Evolutionary conservation across 1,140 invertebrate genomes (phyloP), one percentile per base, ranked within the genome.

Genomic region (Heliothis virescens): DNA sequence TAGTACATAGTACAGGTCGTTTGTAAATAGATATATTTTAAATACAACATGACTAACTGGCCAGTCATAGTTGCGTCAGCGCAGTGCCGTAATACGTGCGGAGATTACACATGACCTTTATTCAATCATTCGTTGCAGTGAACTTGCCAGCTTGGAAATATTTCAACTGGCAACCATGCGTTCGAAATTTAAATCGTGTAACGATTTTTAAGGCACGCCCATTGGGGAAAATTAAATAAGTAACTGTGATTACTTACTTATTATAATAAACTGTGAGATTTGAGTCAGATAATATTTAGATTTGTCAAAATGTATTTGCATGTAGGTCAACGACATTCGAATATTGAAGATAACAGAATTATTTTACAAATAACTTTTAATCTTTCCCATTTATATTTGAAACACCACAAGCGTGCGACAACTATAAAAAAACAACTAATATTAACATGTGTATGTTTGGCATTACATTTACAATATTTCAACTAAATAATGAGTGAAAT

Each of bases 11-110:
- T 53, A 71, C 67, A 71, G 48, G 67, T 71, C 67, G 29, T 71
- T 50, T 71, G 67, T 71, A 71, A 71, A 71, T 71, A 71, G 67
- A 62, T 62, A 67, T 67, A 52, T 53, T 71, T 52, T 47, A 71
- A 52, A 71, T 52, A 71, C 48, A 71, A 53, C 21, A 71, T 71
- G 67, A 71, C 67, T 71, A 71, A 71, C 3, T 26, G 18, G 48
- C 59, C 59, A 62, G 63, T 48, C 41, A 53, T n/a, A 71, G 67
- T 71, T 71, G 48, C 67, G 67, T 71, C 67, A 71, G 67, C 67
- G 67, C 7, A 10, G 2, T 50, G 63, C 63, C 41, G 67, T 71
- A 71, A 71, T 71, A 71, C 47, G 67, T 71, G 67, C 67, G 4
- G 48, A 53, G 47, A 53, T 52, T 52, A 52, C 48, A 52, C 67